Evolutionary conservation across 1,140 invertebrate species (phyloP), one percentile per base, ranked within the genome.

Genomic region (Penaeus indicus): DNA sequence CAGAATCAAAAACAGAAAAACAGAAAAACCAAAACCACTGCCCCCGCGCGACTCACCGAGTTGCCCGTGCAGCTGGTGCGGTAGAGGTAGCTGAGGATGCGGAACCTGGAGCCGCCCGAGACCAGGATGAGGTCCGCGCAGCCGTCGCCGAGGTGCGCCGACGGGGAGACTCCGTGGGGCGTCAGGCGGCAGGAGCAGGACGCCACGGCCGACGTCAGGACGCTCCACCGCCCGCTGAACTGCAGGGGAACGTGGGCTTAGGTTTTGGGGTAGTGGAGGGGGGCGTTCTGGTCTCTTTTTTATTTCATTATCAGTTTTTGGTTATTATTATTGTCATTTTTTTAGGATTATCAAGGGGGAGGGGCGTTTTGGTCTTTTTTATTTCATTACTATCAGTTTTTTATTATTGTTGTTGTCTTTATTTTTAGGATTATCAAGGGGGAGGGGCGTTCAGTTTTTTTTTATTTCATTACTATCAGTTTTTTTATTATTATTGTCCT

Each of bases 111-210:
- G 25, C 96, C 96, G 91, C 96, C 95, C 69, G 94, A 94, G 32
- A 97, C 95, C 42, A 97, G 91, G 90, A 97, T 95, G 83, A 97
- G 93, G 92, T 97, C 96, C 75, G 96, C 93, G 92, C 95, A 96
- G 25, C 97, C 97, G 92, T 97, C 96, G 1, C 96, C 96, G 13
- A 97, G 93, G 92, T 97, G 97, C 93, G 96, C 95, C 87, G 95
- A 95, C 0, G 96, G 96, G 83, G 96, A 96, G 90, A 97, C 95
- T 86, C 97, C 97, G 91, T 95, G 94, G 2, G 96, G 96, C 91
- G 95, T 95, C 83, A 95, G 94, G 18, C 93, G 93, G 92, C 96
- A 97, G 0, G 95, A 94, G 92, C 96, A 97, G n/a, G 95, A 95
- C n/a, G 96, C 94, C 91, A 96, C 96, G 3, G 96, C 96, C 47